Conservation (phyloP, 2,797 vertebrate species). For the Zalophus californianus region DNA sequence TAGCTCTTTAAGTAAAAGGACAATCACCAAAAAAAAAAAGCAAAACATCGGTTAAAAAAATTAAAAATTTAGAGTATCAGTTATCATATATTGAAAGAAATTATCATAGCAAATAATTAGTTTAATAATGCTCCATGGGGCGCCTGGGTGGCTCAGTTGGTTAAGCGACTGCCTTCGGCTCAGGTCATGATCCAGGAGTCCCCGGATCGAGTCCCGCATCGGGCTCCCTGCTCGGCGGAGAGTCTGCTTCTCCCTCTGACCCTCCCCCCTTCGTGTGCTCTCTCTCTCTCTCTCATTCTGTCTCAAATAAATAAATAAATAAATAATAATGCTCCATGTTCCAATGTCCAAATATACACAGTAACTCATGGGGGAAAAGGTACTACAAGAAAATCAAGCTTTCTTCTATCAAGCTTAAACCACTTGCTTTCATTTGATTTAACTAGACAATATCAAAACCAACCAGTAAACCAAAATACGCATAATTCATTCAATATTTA, state of each 20-base stretch:
- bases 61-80: not conserved
- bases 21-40: not conserved
- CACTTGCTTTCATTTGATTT: not conserved
- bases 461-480: conserved; percentile 20
- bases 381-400: not conserved
- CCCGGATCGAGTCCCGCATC: too few relatives aligned
- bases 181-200: too few relatives aligned
- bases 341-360: not conserved
- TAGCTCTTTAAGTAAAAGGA: not conserved
- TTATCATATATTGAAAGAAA: conserved; percentile 15
- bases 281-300: too few relatives aligned
- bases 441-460: conserved; percentile 5
- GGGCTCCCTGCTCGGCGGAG: too few relatives aligned
- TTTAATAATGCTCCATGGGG: not conserved
- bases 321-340: not conserved
- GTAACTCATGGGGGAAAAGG: not conserved
- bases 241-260: too few relatives aligned
- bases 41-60: conserved; percentile 17
- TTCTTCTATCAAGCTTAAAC: not conserved
- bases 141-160: too few relatives aligned
- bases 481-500: conserved; percentile 26
- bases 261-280: too few relatives aligned
- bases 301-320: too few relatives aligned
- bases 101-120: not conserved
- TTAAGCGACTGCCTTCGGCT: too few relatives aligned